Evolutionary conservation across 2,113 vertebrate genomes (phyloP), one percentile per base, ranked within the genome.

Genomic region (Cyprinodon variegatus): DNA sequence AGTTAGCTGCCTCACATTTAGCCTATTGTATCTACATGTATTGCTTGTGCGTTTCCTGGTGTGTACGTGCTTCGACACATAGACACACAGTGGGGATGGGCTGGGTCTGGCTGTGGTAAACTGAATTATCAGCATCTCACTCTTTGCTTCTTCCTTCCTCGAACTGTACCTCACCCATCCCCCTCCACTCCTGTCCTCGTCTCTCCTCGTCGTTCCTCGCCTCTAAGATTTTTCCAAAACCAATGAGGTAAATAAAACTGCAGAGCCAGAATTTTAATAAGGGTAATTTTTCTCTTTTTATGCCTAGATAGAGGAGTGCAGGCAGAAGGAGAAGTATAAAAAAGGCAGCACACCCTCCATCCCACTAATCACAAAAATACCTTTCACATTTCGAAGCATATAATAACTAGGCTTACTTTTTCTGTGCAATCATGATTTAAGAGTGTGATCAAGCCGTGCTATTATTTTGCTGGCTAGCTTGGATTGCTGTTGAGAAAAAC

Each of bases 251-350:
- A 85, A 88, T 84, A 83, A 89, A 87, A 83, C 82, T 82, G 68
- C 82, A 87, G 17, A 46, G 39, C 70, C 82, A 80, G 68, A 89
- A 89, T 90, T 88, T 84, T 84, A 89, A 87, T 85, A 82, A 74
- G 11, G n/a, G 72, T 46, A 63, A 65, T 85, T 70, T 75, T 73
- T 65, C 68, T 81, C 15, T 66, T 48, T 67, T 61, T 74, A 79
- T 74, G 74, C 59, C 67, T 82, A 3, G 14, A 81, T 22, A 78
- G 68, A 83, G 72, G 64, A 50, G 62, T 4, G 13, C 61, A 45
- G 11, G 40, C 22, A 8, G 10, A 83, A 85, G 74, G 43, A 74
- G 9, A 66, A 62, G 62, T 20, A 59, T 11, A 10, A 17, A 20
- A 73, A 48, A 77, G 12, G 37, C 20, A 70, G 17, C 41, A 48